Evolutionary conservation across 2,888 invertebrate genomes (phyloP), one percentile per base, ranked within the genome.

Genomic region (Colletes collaris): DNA sequence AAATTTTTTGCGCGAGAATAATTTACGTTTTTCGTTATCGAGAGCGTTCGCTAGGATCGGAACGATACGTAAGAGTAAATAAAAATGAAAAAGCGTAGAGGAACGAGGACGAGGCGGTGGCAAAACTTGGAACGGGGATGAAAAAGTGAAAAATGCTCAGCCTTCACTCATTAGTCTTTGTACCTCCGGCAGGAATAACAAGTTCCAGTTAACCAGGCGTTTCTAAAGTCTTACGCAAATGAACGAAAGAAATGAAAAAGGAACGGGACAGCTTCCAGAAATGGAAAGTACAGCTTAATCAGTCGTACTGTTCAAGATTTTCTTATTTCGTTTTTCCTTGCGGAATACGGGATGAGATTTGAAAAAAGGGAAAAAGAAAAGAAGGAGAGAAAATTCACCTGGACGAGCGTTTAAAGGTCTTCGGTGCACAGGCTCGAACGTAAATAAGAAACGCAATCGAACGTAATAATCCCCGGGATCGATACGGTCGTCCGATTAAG

Each of bases 191-290:
- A 77, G 68, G 86, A 85, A 83, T 85, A 85, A 85, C 83, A 85
- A 85, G 86, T 85, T 83, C 86, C 81, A 85, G 86, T 85, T 86
- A 86, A 85, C 86, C 86, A 71, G 80, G 80, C 84, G 85, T 85
- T 86, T 77, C 81, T 81, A 73, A 82, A 81, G 74, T 81, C 78
- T 81, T 81, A 78, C 81, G 76, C 76, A 85, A 86, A 85, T 86
- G 85, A 83, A 85, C 71, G 70, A 85, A 69, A 76, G 73, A 59
- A 86, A 69, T 77, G 71, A 63, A 76, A 83, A 67, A 69, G 63
- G 67, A 68, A 40, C 55, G 62, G 59, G 83, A 74, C 73, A 67
- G 76, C 69, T 68, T 70, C 81, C 71, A 70, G 66, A 73, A 81
- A 71, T 67, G 77, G 81, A 81, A 78, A 85, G 78, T 83, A 80